Evolutionary conservation across 1,140 invertebrate genomes (phyloP).

Genomic region (Halictus rubicundus): DNA sequence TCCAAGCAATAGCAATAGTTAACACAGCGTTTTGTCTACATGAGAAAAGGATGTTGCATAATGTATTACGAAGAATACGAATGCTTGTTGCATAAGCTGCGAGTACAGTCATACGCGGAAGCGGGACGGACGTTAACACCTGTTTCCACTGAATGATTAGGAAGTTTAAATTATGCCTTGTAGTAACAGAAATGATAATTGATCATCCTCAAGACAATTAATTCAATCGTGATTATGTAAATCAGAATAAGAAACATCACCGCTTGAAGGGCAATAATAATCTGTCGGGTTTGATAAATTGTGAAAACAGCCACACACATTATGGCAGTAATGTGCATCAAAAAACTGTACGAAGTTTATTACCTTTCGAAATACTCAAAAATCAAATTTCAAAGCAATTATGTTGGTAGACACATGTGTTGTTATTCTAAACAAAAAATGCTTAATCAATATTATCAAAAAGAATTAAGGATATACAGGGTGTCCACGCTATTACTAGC

Average conservation of each 20-base stretch:
- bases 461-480: no score
- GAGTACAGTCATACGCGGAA: constrained; percentile 24
- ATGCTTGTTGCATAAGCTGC: constrained; percentile 30
- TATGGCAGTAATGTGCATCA: no score
- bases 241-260: neutral
- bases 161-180: neutral
- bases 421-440: no score
- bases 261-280: no score
- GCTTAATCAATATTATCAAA: no score
- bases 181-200: neutral
- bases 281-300: no score
- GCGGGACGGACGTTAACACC: constrained; percentile 14
- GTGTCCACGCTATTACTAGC: no score
- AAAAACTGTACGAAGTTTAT: no score
- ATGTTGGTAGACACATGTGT: no score
- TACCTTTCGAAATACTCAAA: no score
- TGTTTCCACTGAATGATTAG: neutral
- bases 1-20: constrained; percentile 25
- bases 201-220: neutral
- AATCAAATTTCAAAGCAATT: no score
- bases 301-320: no score
- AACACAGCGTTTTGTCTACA: constrained; percentile 35
- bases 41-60: constrained; percentile 55
- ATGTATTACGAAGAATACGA: constrained; percentile 24
- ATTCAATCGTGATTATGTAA: neutral